phyloP scores from a whole-genome alignment of 2,113 vertebrate species.

The Conger conger region DNA sequence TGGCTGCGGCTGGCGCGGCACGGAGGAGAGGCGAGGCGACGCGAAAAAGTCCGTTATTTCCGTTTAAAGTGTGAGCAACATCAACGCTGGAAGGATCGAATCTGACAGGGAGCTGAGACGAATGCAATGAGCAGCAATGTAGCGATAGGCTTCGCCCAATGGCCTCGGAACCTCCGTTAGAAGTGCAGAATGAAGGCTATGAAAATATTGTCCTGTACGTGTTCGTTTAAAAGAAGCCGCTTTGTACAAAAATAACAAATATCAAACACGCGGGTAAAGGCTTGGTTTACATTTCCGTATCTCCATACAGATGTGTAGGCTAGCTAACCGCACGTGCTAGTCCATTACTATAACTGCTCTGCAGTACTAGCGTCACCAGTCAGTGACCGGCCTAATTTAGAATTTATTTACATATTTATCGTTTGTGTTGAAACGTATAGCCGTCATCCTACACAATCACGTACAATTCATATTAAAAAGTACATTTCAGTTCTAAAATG shows the following conservation, averaged over 20 bases:
- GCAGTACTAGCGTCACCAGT: constrained; percentile 64
- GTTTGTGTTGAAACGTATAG: neutral
- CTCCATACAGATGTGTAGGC: constrained; percentile 52
- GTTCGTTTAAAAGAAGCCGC: constrained; percentile 28
- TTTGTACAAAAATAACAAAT: neutral
- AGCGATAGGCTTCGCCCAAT: neutral
- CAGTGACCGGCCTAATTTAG: constrained; percentile 66
- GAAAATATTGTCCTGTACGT: constrained; percentile 14
- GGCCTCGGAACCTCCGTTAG: neutral
- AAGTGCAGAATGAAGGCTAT: neutral
- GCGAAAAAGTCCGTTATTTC: neutral
- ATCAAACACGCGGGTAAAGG: neutral
- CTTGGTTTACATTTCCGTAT: constrained; percentile 38
- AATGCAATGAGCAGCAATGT: neutral
- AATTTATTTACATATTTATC: constrained; percentile 49
- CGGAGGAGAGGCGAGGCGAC: neutral
- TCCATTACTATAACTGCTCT: constrained; percentile 45
- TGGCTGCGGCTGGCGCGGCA: constrained; percentile 37
- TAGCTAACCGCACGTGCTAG: constrained; percentile 37
- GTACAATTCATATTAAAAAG: neutral
- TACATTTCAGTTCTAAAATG: neutral
- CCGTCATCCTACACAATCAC: neutral
- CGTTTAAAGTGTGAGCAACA: neutral
- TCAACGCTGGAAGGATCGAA: neutral
- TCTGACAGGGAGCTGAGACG: neutral